phyloP scores from a whole-genome alignment of 2,888 invertebrate genomes.

The Pandemis heparana region DNA sequence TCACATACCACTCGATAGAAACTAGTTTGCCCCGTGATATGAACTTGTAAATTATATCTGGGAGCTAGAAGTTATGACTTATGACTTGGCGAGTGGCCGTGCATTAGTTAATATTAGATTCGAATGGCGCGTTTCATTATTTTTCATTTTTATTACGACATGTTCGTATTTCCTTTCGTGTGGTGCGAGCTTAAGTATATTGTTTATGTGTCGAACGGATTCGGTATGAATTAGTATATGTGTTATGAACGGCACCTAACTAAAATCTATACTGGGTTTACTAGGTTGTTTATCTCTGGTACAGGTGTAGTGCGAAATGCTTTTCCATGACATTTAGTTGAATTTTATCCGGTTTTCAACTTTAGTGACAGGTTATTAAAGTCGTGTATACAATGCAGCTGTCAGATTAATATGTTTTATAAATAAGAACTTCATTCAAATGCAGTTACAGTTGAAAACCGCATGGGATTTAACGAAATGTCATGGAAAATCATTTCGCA shows the following conservation, averaged over 20 bases:
- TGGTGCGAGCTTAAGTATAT: neutral
- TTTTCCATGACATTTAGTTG: too few relatives aligned
- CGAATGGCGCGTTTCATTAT: neutral
- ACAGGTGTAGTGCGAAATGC: too few relatives aligned
- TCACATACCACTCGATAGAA: conserved; percentile 79
- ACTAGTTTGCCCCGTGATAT: conserved; percentile 66
- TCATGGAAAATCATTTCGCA: too few relatives aligned
- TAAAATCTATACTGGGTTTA: too few relatives aligned
- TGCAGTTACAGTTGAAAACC: too few relatives aligned
- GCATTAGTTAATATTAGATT: neutral
- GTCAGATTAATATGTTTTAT: too few relatives aligned
- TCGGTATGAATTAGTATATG: neutral
- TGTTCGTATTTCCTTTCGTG: neutral
- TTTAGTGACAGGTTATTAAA: too few relatives aligned
- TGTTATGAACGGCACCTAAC: neutral
- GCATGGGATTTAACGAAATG: too few relatives aligned
- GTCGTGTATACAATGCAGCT: too few relatives aligned
- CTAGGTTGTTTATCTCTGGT: neutral
- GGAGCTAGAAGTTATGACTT: conserved; percentile 4
- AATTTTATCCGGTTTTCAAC: too few relatives aligned
- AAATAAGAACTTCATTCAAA: too few relatives aligned
- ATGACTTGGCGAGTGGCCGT: neutral
- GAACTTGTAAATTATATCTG: conserved; percentile 33
- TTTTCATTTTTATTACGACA: neutral
- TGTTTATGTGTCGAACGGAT: neutral